Evolutionary conservation across 2,888 invertebrate species (phyloP).

Genomic region (Digitonthophagus gazella): DNA sequence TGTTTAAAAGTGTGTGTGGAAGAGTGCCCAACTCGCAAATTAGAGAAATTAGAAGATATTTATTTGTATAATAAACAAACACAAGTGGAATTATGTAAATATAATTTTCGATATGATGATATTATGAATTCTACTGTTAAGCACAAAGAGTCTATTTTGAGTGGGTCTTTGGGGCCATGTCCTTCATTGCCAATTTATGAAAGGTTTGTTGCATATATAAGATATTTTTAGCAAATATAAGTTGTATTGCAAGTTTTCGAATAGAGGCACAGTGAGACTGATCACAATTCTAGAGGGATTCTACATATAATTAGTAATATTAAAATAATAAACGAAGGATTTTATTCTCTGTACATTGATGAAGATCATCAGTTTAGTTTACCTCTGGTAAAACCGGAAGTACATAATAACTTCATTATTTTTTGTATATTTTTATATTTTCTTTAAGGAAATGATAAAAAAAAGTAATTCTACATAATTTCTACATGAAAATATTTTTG

Average conservation of each 20-base stretch:
- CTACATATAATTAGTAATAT: no score
- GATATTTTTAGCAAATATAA: conserved; percentile 2
- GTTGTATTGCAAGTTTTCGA: conserved; percentile 17
- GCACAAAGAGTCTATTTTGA: conserved; percentile 39
- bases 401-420: no score
- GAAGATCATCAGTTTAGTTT: no score
- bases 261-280: no score
- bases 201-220: conserved; percentile 56
- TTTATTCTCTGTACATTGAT: no score
- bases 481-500: no score
- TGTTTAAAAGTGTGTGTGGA: conserved; percentile 88
- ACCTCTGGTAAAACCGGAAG: no score
- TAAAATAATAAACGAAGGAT: no score
- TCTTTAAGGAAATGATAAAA: no score
- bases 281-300: no score
- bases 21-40: conserved; percentile 71
- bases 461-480: no score
- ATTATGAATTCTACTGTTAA: conserved; percentile 43
- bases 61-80: conserved; percentile 70
- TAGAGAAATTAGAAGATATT: conserved; percentile 66
- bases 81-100: conserved; percentile 75
- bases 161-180: conserved; percentile 68
- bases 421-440: no score
- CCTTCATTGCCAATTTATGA: conserved; percentile 76
- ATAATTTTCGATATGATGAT: conserved; percentile 62